Evolutionary conservation across 2,113 vertebrate species (phyloP).

Genomic region (Calidris pugnax): DNA sequence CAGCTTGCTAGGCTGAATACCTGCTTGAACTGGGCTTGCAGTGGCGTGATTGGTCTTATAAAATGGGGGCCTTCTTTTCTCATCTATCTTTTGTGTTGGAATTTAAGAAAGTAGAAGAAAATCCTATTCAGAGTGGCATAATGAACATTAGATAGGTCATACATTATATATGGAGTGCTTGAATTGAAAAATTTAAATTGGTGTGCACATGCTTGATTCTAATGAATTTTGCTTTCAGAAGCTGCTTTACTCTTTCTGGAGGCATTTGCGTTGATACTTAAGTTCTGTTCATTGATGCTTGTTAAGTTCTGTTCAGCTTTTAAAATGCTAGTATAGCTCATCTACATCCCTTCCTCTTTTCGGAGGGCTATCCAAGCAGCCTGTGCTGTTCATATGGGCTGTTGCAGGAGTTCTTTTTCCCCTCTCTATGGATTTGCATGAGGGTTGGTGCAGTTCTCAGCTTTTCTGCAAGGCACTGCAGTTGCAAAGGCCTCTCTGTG

Average conservation of each 20-base stretch:
- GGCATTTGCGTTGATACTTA: background rate
- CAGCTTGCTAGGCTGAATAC: background rate
- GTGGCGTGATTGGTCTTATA: background rate
- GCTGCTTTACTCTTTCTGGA: background rate
- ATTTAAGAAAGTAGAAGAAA: background rate
- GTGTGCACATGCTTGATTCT: background rate
- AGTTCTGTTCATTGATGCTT: background rate
- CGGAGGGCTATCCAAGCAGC: background rate
- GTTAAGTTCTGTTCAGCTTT: background rate
- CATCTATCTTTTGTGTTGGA: background rate
- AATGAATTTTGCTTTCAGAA: background rate
- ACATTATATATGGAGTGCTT: background rate
- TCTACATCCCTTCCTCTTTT: background rate
- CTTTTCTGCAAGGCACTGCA: background rate
- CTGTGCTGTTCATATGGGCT: background rate
- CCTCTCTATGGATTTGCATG: fast-evolving
- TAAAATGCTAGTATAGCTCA: background rate
- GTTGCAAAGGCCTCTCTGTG: background rate
- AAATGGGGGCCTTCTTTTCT: background rate
- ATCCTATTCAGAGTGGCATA: background rate
- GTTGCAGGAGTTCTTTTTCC: background rate
- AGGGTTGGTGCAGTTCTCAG: fast-evolving
- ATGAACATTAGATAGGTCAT: background rate
- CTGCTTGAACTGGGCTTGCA: background rate
- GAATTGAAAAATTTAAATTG: background rate